Percentiles rank a stretch among this genome's conserved stretches.
These are phyloP conservation scores for Elysia chlorotica DNA, from an alignment of 1,140 invertebrate genomes.

Conservation along the genomic window DNA sequence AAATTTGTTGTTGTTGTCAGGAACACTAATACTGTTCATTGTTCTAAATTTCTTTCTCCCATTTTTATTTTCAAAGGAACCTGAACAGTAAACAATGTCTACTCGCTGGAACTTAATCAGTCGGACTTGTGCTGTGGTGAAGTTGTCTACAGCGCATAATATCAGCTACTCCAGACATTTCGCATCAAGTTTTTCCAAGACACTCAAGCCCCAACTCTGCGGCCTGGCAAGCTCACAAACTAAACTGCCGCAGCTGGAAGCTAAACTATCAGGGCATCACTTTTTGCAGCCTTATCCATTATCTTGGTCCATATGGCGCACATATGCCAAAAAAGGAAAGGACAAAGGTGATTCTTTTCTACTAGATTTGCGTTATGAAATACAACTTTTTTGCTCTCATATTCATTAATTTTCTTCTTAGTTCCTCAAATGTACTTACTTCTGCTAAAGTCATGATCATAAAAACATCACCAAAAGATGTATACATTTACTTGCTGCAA, in stretches of 20 bases:
- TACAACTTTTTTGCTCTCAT: neutral
- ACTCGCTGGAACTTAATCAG: neutral
- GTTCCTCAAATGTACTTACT: no score
- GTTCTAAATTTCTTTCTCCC: no score
- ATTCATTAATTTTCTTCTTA: neutral
- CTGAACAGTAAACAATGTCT: neutral
- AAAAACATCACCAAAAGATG: neutral
- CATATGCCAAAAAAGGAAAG: slow-evolving; percentile 27
- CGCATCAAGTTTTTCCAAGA: neutral
- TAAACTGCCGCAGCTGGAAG: neutral
- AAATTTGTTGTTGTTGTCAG: no score
- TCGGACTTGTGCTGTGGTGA: neutral
- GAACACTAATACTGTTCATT: no score
- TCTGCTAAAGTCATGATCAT: no score
- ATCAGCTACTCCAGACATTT: neutral
- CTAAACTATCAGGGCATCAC: neutral
- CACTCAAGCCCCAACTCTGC: neutral
- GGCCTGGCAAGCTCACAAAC: no score
- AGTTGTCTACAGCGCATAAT: no score
- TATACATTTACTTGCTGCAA: neutral
- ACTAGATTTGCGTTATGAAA: no score
- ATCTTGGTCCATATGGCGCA: slow-evolving; percentile 10
- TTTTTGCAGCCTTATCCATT: neutral
- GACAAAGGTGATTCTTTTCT: slow-evolving; percentile 21
- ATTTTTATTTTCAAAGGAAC: no score